A percentile compares a stretch with the other conserved stretches of the same genome.
Conservation (phyloP, 2,797 vertebrate species). For the Florisuga fusca region DNA sequence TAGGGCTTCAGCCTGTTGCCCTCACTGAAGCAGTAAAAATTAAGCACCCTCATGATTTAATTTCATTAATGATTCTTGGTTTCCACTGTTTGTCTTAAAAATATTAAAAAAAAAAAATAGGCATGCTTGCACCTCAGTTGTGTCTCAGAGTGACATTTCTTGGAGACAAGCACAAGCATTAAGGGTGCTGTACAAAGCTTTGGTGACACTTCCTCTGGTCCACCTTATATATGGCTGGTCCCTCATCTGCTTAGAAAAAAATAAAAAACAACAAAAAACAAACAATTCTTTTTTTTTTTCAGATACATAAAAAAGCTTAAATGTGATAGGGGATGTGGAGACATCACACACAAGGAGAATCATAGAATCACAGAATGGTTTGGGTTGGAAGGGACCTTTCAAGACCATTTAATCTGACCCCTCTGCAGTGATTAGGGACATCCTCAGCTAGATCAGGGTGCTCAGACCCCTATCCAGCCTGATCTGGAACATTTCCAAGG, state of each 20-base stretch:
- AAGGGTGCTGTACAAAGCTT: neutral
- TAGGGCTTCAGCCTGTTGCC: neutral
- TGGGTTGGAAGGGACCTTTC: too few species aligned
- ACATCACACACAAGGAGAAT: neutral
- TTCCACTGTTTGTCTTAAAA: neutral
- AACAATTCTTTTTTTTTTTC: neutral
- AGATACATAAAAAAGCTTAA: neutral
- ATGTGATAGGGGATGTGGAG: neutral
- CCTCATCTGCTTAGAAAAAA: neutral
- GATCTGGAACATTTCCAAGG: too few species aligned
- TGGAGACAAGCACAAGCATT: neutral
- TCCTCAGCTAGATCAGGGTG: too few species aligned
- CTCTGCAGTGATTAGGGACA: too few species aligned
- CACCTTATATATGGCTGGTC: neutral
- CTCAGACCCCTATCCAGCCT: too few species aligned
- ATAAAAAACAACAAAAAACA: too few species aligned
- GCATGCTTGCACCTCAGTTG: accelerated
- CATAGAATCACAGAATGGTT: too few species aligned
- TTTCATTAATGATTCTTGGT: neutral
- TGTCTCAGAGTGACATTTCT: neutral
- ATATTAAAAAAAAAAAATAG: too few species aligned
- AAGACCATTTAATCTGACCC: too few species aligned
- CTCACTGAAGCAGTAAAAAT: neutral
- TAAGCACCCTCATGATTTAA: neutral
- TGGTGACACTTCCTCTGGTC: neutral